Base-by-base conservation (phyloP, 2,797 vertebrate species). In the Chelonia mydas region DNA sequence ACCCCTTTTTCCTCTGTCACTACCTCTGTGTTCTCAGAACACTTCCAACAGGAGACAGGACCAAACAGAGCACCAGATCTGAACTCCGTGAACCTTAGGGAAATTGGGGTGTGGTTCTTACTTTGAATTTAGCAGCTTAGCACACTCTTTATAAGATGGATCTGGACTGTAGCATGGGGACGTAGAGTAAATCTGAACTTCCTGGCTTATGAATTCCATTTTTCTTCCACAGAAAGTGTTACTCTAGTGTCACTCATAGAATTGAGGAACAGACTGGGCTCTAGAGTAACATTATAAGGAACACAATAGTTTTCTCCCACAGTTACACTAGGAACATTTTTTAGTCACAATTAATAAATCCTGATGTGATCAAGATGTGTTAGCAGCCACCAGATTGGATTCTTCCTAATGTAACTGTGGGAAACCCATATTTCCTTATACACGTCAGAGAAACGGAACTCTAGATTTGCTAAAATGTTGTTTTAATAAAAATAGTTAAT, bases 401-500 rank as follows among this genome's bases (percentile, higher is more conserved):
- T 87, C 91, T 94, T 90, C 83, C 84, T 90, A 68, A 54, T 12
- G 49, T 81, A 83, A 83, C 91, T 86, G 57, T 84, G 90, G 90
- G 78, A 93, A 96, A 95, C 95, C 86, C 94, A 97, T 92, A 57
- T 86, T 87, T 86, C 90, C 88, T 97, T 95, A 90, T 94, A 96
- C 96, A 97, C 95, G 95, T 96, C 97, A 97, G 95, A 92, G 92
- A 90, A 92, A 41, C 84, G 21, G 88, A 94, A 91, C 90, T 89
- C 89, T 89, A 95, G 96, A 77, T 92, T 96, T 96, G 94, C 93
- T 97, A 97, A 97, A 97, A 96, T 95, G 95, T 91, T 96, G 96
- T 97, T 72, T 96, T 57, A 96, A 96, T 94, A 97, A 97, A 97
- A 97, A 93, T 94, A 97, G 95, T 95, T 97, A 94, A 97, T 94